Base-by-base conservation (phyloP, 2,888 invertebrate species). In the Zygaena filipendulae region DNA sequence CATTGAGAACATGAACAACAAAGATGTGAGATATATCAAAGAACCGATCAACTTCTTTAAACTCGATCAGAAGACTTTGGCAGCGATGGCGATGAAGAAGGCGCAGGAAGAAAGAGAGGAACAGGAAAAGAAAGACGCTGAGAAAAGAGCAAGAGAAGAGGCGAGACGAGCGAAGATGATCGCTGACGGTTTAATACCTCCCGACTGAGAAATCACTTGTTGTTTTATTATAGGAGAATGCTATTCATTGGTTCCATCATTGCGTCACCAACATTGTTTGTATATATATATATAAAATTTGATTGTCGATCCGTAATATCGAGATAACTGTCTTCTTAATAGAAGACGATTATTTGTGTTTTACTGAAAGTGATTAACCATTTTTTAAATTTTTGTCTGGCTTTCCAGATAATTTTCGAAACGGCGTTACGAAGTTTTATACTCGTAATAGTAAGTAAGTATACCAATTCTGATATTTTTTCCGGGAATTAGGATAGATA, bases 21-120 rank as follows among this genome's bases (percentile, higher is more conserved):
- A 61, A 26, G 79, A 79, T 36, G 40, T 30, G 11, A 64, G 52
- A 32, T 72, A 58, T 40, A 43, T 60, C 7, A 52, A 58, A 22
- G 79, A 79, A 36, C 79, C 79, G 1, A 52, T 77, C 4, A 79
- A 79, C 46, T 79, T 47, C 57, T 79, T 68, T 31, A 79, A 77
- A 40, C 38, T 79, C 11, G 79, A 79, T 30, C 79, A 79, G 44
- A 75, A 71, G 37, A 69, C 70, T 6, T 47, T 77, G 30, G 71
- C 72, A 27, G 72, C 44, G 29, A 59, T 79, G 68, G 79, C 79
- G 0, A 35, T 61, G 3, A 49, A 60, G 58, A 77, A 68, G 45
- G 72, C 71, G 2, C 47, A 52, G 29, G 70, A 68, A 29, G 75
- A 75, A 33, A 57, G 35, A 25, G 59, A 39, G 13, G 71, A 70